Percentiles rank a stretch among this genome's conserved stretches.
Conservation (phyloP, 2,888 invertebrate species). For the Anorthoa munda region DNA sequence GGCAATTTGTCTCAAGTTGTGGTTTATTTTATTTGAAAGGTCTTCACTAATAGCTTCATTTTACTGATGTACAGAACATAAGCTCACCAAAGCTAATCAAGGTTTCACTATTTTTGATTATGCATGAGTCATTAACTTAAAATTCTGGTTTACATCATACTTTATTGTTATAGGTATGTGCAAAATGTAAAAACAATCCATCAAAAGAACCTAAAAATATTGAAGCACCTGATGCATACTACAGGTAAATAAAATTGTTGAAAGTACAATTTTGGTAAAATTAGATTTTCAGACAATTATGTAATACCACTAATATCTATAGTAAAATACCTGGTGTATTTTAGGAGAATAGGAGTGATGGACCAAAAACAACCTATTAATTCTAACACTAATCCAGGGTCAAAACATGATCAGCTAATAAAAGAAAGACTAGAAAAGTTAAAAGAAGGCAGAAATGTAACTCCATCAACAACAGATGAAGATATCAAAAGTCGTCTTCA, state of each 20-base stretch:
- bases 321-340: slow-evolving; percentile 41
- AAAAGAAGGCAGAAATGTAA: slow-evolving; percentile 89
- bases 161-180: slow-evolving; percentile 78
- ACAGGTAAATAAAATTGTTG: slow-evolving; percentile 84
- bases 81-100: slow-evolving; percentile 13
- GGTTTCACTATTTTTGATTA: not conserved
- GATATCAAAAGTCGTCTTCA: slow-evolving; percentile 80
- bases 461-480: slow-evolving; percentile 69
- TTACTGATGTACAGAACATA: not conserved
- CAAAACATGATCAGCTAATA: slow-evolving; percentile 92
- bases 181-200: slow-evolving; percentile 78
- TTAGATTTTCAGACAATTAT: too few relatives aligned
- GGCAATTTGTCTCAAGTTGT: not conserved
- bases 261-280: not conserved
- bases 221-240: slow-evolving; percentile 90
- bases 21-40: not conserved
- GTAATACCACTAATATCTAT: too few relatives aligned
- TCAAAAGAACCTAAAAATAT: slow-evolving; percentile 65
- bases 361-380: slow-evolving; percentile 32
- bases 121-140: not conserved
- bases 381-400: slow-evolving; percentile 76
- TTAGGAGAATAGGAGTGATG: slow-evolving; percentile 58
- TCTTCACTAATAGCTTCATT: not conserved
- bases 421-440: slow-evolving; percentile 93
- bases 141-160: not conserved